A percentile compares a stretch with the other conserved stretches of the same genome.
Evolutionary conservation across 2,888 invertebrate genomes (phyloP).

Genomic region (Hybos culiciformis): DNA sequence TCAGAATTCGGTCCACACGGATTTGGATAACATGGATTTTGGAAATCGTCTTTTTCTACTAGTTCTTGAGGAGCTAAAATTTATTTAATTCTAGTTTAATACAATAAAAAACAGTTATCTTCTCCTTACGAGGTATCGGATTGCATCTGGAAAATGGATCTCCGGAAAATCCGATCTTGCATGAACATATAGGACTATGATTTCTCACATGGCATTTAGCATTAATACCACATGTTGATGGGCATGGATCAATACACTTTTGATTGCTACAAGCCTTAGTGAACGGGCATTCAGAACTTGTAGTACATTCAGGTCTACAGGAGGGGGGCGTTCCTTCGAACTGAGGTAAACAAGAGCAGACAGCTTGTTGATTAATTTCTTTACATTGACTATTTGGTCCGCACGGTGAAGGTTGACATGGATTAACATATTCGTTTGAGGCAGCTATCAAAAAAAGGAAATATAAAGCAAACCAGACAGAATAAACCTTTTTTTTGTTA

Average conservation of each 20-base stretch:
- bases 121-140: constrained; percentile 35
- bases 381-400: constrained; percentile 65
- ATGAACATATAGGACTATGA: constrained; percentile 67
- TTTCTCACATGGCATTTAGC: constrained; percentile 60
- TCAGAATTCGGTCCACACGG: constrained; percentile 43
- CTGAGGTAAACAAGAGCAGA: constrained; percentile 61
- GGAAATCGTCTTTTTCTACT: constrained; percentile 21
- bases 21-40: constrained; percentile 38
- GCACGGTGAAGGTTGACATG: constrained; percentile 59
- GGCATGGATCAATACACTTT: constrained; percentile 66
- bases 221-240: constrained; percentile 58
- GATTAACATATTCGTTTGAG: constrained; percentile 39
- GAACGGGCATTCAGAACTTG: constrained; percentile 61
- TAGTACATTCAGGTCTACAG: constrained; percentile 64
- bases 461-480: constrained; percentile 35
- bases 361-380: constrained; percentile 53
- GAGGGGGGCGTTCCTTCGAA: constrained; percentile 63
- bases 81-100: not conserved
- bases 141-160: constrained; percentile 61
- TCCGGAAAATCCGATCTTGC: constrained; percentile 51
- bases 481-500: too few species aligned
- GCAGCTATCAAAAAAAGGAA: constrained; percentile 35
- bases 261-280: constrained; percentile 66
- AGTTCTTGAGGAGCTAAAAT: constrained; percentile 16
- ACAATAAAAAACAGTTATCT: not conserved